These are phyloP conservation scores for Eristalinus sepulchralis DNA, from an alignment of 2,888 invertebrate species.

Conservation along the genomic window DNA sequence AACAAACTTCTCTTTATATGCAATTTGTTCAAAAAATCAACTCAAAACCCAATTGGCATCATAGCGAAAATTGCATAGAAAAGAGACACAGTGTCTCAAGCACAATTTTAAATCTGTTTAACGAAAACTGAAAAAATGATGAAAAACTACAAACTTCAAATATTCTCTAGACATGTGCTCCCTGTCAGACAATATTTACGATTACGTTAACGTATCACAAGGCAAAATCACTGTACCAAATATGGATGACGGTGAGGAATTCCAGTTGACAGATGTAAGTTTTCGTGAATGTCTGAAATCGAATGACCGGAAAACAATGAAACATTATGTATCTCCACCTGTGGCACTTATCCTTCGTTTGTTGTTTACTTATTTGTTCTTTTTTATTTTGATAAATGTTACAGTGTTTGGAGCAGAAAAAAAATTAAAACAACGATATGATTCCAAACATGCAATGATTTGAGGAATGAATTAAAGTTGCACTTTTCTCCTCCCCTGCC, in stretches of 20 bases:
- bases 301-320: slow-evolving; percentile 14
- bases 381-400: slow-evolving; percentile 35
- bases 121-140: background rate
- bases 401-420: slow-evolving; percentile 54
- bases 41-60: slow-evolving; percentile 1
- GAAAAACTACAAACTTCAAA: slow-evolving; percentile 3
- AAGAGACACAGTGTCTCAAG: no score
- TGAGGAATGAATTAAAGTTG: slow-evolving; percentile 27
- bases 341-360: slow-evolving; percentile 55
- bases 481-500: slow-evolving; percentile 7
- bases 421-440: slow-evolving; percentile 14
- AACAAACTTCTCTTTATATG: background rate
- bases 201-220: slow-evolving; percentile 97
- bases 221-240: slow-evolving; percentile 97
- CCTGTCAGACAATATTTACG: slow-evolving; percentile 93
- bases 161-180: slow-evolving; percentile 86
- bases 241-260: slow-evolving; percentile 98
- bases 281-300: slow-evolving; percentile 16
- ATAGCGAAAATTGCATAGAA: background rate
- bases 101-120: no score
- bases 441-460: slow-evolving; percentile 41
- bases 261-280: slow-evolving; percentile 94
- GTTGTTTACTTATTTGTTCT: slow-evolving; percentile 16
- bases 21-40: background rate
- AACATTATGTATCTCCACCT: slow-evolving; percentile 27